These are phyloP conservation scores for Seison nebaliae DNA, from an alignment of 1,140 invertebrate species.

Conservation along the genomic window DNA sequence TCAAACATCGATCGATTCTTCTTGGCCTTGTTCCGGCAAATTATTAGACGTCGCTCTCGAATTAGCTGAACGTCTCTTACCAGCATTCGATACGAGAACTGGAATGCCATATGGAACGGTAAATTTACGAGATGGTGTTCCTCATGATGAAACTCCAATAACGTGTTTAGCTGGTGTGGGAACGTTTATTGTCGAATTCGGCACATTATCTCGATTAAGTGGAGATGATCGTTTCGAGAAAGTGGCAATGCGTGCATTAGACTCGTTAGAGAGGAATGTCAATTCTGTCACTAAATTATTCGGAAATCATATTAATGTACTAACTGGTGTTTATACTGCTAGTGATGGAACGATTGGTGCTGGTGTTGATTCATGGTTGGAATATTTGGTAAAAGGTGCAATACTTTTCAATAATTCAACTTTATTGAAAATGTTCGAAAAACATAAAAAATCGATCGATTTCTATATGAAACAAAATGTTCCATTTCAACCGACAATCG, in stretches of 20 bases:
- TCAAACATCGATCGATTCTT: conserved; percentile 49
- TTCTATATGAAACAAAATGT: conserved; percentile 70
- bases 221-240: conserved; percentile 65
- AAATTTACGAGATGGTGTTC: conserved; percentile 18
- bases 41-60: conserved; percentile 67
- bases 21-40: conserved; percentile 90
- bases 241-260: conserved; percentile 64
- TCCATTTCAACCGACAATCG: no score
- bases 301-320: conserved; percentile 84
- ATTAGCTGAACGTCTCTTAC: conserved; percentile 58
- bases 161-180: conserved; percentile 55
- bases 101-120: conserved; percentile 97
- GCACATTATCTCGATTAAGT: conserved; percentile 64
- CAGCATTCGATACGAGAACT: conserved; percentile 37
- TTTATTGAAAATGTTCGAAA: conserved; percentile 36
- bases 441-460: conserved; percentile 46
- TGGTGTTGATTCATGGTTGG: conserved; percentile 91
- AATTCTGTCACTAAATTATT: conserved; percentile 9
- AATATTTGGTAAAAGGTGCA: conserved; percentile 85
- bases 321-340: conserved; percentile 79
- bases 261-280: conserved; percentile 52
- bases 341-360: conserved; percentile 65
- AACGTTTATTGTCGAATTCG: conserved; percentile 89
- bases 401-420: conserved; percentile 44
- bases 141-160: conserved; percentile 8